phyloP scores from a whole-genome alignment of 1,140 invertebrate genomes.

The Drosophila eugracilis region DNA sequence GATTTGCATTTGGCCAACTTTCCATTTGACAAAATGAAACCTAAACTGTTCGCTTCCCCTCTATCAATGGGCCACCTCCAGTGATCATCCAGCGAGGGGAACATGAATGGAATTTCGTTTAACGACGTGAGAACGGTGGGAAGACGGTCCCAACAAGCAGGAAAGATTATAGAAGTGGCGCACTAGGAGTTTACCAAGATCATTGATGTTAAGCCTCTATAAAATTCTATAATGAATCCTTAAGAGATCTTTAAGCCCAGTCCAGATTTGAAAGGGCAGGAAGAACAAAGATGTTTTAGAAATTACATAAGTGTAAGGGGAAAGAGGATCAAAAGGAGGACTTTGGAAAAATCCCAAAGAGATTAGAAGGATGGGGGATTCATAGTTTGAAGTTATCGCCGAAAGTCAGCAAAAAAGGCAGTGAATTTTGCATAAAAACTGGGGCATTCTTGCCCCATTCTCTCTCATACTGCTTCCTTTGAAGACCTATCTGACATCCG shows the following conservation, averaged over 20 bases:
- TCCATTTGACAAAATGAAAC: conserved; percentile 31
- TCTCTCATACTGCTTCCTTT: not conserved
- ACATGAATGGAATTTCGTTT: conserved; percentile 34
- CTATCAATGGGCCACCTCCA: conserved; percentile 3
- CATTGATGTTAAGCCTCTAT: not conserved
- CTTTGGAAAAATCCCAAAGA: not conserved
- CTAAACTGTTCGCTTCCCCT: not conserved
- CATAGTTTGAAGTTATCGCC: not conserved
- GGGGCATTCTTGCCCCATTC: not conserved
- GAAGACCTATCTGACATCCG: conserved; percentile 28
- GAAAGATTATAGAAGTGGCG: conserved; percentile 9
- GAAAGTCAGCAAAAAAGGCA: not conserved
- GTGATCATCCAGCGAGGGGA: not conserved
- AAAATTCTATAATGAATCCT: conserved; percentile 5
- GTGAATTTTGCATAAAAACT: not conserved
- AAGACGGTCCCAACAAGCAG: not conserved
- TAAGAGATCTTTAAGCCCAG: not conserved
- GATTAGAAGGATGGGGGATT: not conserved
- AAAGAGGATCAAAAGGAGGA: not conserved
- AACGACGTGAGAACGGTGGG: conserved; percentile 31
- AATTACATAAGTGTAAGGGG: not conserved
- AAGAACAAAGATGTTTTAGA: not conserved
- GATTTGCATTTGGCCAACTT: conserved; percentile 54
- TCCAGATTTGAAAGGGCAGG: not conserved
- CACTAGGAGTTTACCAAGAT: not conserved